Evolutionary conservation across 2,888 invertebrate genomes (phyloP).

Genomic region (Sicus ferrugineus): DNA sequence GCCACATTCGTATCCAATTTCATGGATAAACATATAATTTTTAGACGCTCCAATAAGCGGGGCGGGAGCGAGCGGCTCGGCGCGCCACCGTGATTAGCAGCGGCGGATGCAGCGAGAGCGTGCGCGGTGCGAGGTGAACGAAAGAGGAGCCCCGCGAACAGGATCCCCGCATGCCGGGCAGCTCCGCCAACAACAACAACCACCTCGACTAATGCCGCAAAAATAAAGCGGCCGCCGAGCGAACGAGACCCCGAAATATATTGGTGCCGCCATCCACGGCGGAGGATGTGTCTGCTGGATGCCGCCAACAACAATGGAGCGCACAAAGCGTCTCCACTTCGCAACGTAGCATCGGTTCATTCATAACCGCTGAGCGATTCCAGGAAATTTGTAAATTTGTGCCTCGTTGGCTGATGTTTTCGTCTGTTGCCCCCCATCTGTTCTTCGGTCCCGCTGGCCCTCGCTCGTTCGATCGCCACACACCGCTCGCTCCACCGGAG

Average conservation of each 20-base stretch:
- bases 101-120: not conserved
- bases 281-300: too few relatives aligned
- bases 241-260: constrained; percentile 4
- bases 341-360: constrained; percentile 40
- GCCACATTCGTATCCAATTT: constrained; percentile 45
- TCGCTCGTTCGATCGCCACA: not conserved
- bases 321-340: constrained; percentile 16
- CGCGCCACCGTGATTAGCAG: constrained; percentile 34
- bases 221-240: not conserved
- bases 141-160: not conserved
- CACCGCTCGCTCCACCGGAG: not conserved
- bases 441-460: not conserved
- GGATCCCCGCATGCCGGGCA: too few relatives aligned
- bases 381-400: constrained; percentile 46
- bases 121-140: not conserved
- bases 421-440: constrained; percentile 25
- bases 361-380: constrained; percentile 50
- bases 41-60: constrained; percentile 32
- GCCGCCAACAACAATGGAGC: not conserved
- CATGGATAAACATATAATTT: constrained; percentile 36
- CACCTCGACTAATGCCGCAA: not conserved
- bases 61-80: not conserved
- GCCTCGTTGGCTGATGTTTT: not conserved
- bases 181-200: constrained; percentile 25
- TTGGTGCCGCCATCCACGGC: not conserved